Evolutionary conservation across 1,140 invertebrate genomes (phyloP), one percentile per base, ranked within the genome.

Genomic region (Protaetia brevitarsis): DNA sequence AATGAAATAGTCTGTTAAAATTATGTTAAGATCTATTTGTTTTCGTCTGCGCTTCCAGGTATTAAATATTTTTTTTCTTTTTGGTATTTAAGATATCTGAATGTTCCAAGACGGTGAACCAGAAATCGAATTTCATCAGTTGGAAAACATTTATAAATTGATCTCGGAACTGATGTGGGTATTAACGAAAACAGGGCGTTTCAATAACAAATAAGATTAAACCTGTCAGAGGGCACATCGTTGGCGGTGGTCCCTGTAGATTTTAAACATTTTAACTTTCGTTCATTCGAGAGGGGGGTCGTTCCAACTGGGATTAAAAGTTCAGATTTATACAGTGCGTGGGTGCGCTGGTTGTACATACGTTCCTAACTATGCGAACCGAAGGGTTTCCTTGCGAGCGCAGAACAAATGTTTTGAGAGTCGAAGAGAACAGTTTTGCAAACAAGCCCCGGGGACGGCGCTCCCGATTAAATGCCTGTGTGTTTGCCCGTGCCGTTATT

Each of bases 201-300:
- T 51, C 41, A 51, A 51, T 59, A 59, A 63, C 61, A 59, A 60
- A 64, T 60, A 66, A 60, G 65, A 69, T 69, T 64, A 70, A 70
- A 66, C 65, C 60, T 62, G 29, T 34, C 57, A 61, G 60, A 61
- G 59, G 66, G 66, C 60, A 59, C 58, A 56, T 28, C 41, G n/a
- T n/a, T n/a, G n/a, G n/a, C n/a, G n/a, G n/a, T n/a, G n/a, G 51
- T 71, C 71, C 71, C 71, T 67, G 51, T 65, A 68, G 69, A 72
- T 64, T 72, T 72, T 69, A 71, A 71, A 72, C 69, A 72, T 72
- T 66, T 72, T 69, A 71, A 71, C 69, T 72, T 72, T 64, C 68
- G 41, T 51, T 51, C 26, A 16, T 2, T 16, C 10, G 65, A 65
- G 65, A 65, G 64, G 65, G 71, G 63, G 63, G 58, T 30, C 26